Base-by-base conservation (phyloP, 2,113 vertebrate species). In the Acrocephalus kingi region DNA sequence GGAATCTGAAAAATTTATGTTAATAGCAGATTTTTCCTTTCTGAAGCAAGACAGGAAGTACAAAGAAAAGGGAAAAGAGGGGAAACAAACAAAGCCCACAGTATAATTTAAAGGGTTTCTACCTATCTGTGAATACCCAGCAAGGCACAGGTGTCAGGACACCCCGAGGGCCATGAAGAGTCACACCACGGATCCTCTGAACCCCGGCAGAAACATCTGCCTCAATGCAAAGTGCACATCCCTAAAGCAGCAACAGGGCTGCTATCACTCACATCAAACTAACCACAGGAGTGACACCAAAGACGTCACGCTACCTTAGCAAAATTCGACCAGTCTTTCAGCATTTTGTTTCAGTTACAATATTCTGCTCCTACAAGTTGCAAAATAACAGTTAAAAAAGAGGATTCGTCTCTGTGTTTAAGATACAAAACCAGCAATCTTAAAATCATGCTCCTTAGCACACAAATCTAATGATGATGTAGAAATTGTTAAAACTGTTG, bases 1-100 rank as follows among this genome's bases (percentile, higher is more conserved):
- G 37, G 88, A 93, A 94, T 83, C n/a, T 59, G 83, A 91, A 91
- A 72, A 77, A 84, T 64, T 39, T 33, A 28, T 14, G 41, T 73
- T 85, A 90, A 69, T 56, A 87, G 74, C 33, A 66, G 76, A 35
- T 45, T 89, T 80, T 55, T 69, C 27, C 55, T 83, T 78, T 83
- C 59, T 62, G 51, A 87, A 85, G 59, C 46, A 84, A 90, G 63
- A 58, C 49, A 62, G 63, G 28, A 89, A 84, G 19, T 54, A 39
- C n/a, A 76, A 91, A 54, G 58, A 27, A 68, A 80, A 20, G 41
- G 37, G 71, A 13, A 15, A 25, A 71, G 35, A 9, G 2, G 2
- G 9, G 4, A 27, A n/a, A 35, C 4, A 73, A 87, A 37, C 62
- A 51, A 35, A 7, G 7, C 1, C 3, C 55, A 48, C 31, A 6